Conservation (phyloP, 2,113 vertebrate genomes). For the Micromys minutus region DNA sequence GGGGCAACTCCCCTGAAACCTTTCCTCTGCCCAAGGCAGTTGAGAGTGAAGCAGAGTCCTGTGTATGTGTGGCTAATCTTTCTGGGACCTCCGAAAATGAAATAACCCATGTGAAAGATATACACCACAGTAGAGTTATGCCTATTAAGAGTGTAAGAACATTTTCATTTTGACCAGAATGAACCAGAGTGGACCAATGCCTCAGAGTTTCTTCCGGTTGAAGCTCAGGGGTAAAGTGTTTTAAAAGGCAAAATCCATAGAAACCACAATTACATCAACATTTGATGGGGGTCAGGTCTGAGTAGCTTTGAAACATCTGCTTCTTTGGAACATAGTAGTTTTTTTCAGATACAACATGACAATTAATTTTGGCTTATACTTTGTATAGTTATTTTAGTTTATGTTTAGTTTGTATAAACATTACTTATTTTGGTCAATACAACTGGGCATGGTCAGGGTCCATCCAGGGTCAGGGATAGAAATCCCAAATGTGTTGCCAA, state of each 20-base stretch:
- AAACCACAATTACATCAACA: neutral
- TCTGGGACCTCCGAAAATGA: neutral
- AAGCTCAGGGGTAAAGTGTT: neutral
- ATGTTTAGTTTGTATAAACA: neutral
- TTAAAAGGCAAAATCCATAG: neutral
- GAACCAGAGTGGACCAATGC: too few species aligned
- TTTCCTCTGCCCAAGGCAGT: neutral
- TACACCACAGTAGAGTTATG: too few species aligned
- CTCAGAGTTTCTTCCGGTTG: neutral
- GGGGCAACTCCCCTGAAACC: too few species aligned
- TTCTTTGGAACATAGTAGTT: neutral
- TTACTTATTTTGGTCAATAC: neutral
- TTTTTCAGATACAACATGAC: neutral
- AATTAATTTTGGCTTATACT: neutral
- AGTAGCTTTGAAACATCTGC: neutral
- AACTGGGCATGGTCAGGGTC: neutral
- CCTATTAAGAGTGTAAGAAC: neutral
- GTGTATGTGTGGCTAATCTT: neutral
- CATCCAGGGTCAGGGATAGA: too few species aligned
- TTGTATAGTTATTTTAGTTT: neutral
- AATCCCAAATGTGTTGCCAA: neutral
- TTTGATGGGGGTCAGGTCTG: neutral
- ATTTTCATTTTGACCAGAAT: neutral
- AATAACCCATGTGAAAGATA: neutral
- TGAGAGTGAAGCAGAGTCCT: neutral